Base-by-base conservation (phyloP, 92 coral and sea anemone species). In the Anthopleura xanthogrammica region DNA sequence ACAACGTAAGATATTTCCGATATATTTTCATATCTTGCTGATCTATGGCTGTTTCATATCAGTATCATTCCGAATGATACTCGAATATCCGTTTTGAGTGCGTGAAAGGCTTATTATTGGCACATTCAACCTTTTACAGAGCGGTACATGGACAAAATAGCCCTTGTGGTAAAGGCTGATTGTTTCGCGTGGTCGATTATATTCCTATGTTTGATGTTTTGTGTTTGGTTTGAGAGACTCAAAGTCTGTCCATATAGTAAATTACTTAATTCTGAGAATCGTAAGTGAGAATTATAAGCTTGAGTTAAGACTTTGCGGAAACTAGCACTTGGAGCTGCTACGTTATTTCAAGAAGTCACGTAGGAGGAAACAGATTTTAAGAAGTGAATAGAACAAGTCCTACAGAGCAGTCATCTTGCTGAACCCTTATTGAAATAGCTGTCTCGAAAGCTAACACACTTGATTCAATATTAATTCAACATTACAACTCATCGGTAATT, bases 31-130 rank as follows among this genome's bases (percentile, higher is more conserved):
- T 29, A 23, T 68, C 24, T 68, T 22, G 4, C 17, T 7, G 41
- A 68, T 68, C 74, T 68, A 68, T 24, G 13, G 74, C 74, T 22
- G 72, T 64, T 68, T 68, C 41, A 68, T 68, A 68, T 68, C 74
- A 68, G 42, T 24, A 68, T n/a, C 70, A 19, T 68, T 36, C 43
- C 74, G 17, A 23, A 68, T 68, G 29, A 68, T 68, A 11, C 43
- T 42, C 29, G 11, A 23, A 68, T 29, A 68, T 68, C 74, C 41
- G 41, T 68, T 68, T 23, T 0, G 41, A 68, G 16, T 36, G 74
- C 12, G 16, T 36, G 22, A 22, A 64, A 23, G 36, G 24, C 36
- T 64, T 6, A n/a, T 64, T 64, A 46, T 46, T 46, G 50, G 50
- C 22, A 22, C 7, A 17, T 23, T 64, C 22, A 17, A 20, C 20